Evolutionary conservation across 2,888 invertebrate genomes (phyloP), one percentile per base, ranked within the genome.

Genomic region (Coecobrya sp.): DNA sequence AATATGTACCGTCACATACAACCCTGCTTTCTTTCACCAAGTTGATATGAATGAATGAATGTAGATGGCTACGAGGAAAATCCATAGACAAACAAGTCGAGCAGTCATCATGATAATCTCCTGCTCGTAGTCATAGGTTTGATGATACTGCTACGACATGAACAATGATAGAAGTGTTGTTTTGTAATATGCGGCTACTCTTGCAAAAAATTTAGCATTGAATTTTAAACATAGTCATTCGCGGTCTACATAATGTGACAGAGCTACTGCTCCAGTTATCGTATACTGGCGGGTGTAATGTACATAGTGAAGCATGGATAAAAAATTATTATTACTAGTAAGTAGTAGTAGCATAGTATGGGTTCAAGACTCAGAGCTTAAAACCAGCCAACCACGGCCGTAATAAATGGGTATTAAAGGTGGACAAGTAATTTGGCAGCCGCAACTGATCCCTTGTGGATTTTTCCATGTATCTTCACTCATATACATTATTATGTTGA

Each of bases 381-480:
- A 19, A 82, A 89, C 70, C 70, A 84, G 13, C 68, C 49, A 89
- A 84, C 89, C 89, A 52, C 89, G 81, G 22, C 55, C 49, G 87
- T 87, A 89, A 89, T 89, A 82, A 89, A 89, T 82, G 88, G 88
- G 88, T 89, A 89, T 89, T 89, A 89, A 89, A 89, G 89, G 89
- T 89, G 84, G 89, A 89, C 89, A 89, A 82, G 89, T 89, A 89
- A 89, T 89, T 89, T 89, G 82, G 84, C 89, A 89, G 45, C 89
- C 89, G 36, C 89, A 89, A 89, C 89, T 84, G 89, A 89, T 89
- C 89, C 89, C 89, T 89, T 70, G 89, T 84, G 89, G 65, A 73
- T 70, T 59, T 70, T 49, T 70, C 55, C 49, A 55, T 55, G 25
- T 81, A 10, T 45, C 22, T 16, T 42, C 4, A 36, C 42, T n/a